Base-by-base conservation (phyloP, 1,140 invertebrate species). In the Ceratoteleas bidentatus region DNA sequence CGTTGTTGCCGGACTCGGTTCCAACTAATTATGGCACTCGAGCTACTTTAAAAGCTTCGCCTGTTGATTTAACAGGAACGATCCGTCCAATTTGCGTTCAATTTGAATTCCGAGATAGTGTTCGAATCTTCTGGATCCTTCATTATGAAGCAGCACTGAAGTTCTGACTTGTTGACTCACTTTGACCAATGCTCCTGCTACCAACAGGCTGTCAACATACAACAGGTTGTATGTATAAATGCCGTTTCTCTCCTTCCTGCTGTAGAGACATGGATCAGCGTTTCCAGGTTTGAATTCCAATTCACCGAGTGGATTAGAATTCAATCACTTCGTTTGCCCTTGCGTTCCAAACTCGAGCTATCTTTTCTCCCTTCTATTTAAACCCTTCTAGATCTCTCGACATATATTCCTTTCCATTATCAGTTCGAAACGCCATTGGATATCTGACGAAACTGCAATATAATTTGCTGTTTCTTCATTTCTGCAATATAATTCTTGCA, bases 131-230 rank as follows among this genome's bases (percentile, higher is more conserved):
- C 62, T 0, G 78, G 47, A 38, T 83, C 64, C n/a, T 74, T 83
- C 0, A 83, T 56, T 0, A 58, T 0, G 11, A 79, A 83, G 16
- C 52, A 14, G 38, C 13, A 3, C 0, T 38, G 10, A 2, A 78
- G 34, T 32, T 4, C 50, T 3, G 2, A 77, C 47, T 49, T 11
- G 6, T 9, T 56, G 2, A 9, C 62, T 80, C 1, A 34, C 0
- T 4, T 62, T 8, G 0, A 2, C 9, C 10, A 60, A 47, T 36
- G 14, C 2, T 0, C 45, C 57, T 9, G 56, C 54, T 36, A 45
- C 43, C 4, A 83, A 16, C 0, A 83, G 14, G 43, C 79, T 64
- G 6, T 83, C 81, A 0, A 79, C 64, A 5, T 79, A 83, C 3
- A 83, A 7, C 3, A 83, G 6, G 9, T 78, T 10, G 4, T 83